These are phyloP conservation scores for Tetramorium simillimum DNA, from an alignment of 1,140 invertebrate genomes.

Conservation along the genomic window DNA sequence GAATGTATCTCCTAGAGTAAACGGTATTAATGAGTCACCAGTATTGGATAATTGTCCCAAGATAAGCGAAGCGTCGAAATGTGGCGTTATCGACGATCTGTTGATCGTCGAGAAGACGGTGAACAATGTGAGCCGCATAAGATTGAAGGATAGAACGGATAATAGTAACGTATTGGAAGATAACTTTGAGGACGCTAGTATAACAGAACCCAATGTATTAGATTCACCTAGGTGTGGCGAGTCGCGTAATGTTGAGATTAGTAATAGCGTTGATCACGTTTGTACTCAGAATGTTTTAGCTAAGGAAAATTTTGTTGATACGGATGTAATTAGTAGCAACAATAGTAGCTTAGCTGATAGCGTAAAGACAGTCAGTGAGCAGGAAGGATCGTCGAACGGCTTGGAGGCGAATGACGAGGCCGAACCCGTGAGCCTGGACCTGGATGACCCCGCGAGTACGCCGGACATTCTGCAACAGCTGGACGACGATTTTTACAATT, in stretches of 20 bases:
- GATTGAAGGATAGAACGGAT: conserved; percentile 75
- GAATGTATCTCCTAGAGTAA: conserved; percentile 78
- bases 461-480: conserved; percentile 72
- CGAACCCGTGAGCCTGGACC: conserved; percentile 78
- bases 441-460: conserved; percentile 77
- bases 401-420: conserved; percentile 75
- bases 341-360: conserved; percentile 80
- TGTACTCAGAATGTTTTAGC: conserved; percentile 67
- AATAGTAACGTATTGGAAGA: conserved; percentile 72
- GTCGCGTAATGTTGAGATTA: conserved; percentile 62
- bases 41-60: conserved; percentile 22
- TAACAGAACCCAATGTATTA: conserved; percentile 69
- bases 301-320: conserved; percentile 70
- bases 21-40: conserved; percentile 72
- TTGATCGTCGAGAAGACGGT: conserved; percentile 79
- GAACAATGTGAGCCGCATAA: conserved; percentile 77
- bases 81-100: conserved; percentile 73
- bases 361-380: conserved; percentile 74
- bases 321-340: conserved; percentile 76
- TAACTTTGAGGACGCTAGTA: conserved; percentile 62
- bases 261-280: conserved; percentile 69
- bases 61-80: conserved; percentile 47
- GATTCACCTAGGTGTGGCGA: conserved; percentile 65
- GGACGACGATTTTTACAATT: conserved; percentile 84
- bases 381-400: conserved; percentile 75